Percentiles rank a stretch among this genome's conserved stretches.
These are phyloP conservation scores for Beroe forskalii DNA, from an alignment of 37 sponge, comb jelly and placozoan genomes.

Conservation along the genomic window DNA sequence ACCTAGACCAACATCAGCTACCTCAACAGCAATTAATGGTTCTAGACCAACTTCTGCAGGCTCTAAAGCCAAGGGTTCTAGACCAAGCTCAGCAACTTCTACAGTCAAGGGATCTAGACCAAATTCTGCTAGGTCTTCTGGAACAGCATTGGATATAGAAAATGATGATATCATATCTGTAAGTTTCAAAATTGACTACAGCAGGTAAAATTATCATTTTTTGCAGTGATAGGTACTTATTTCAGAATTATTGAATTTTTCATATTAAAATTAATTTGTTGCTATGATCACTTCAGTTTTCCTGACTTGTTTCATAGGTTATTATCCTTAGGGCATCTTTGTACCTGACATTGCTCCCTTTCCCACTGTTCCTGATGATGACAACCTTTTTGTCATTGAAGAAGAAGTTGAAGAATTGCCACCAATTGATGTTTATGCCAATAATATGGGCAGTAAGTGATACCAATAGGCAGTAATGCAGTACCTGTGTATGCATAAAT, in stretches of 20 bases:
- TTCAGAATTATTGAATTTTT: no score
- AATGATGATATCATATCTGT: background rate
- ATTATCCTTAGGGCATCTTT: background rate
- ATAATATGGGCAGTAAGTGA: slow-evolving; percentile 32
- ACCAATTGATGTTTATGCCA: background rate
- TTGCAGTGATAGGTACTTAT: no score
- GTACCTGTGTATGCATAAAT: no score
- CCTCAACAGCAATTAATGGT: no score
- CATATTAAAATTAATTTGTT: no score
- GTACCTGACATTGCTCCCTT: slow-evolving; percentile 17
- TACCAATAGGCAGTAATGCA: no score
- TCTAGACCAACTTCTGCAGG: no score
- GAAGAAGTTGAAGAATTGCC: slow-evolving; percentile 29
- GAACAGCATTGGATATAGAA: background rate
- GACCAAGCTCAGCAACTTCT: background rate
- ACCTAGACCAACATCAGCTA: background rate
- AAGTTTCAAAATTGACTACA: no score
- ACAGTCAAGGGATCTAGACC: background rate
- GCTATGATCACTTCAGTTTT: no score
- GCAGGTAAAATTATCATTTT: no score
- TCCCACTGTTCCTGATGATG: background rate
- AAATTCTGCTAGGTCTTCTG: background rate
- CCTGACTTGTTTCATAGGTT: no score
- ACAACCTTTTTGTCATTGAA: slow-evolving; percentile 59
- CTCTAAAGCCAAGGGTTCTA: background rate